phyloP scores from a whole-genome alignment of 2,888 invertebrate species.

The Thysanoteuthis rhombus region DNA sequence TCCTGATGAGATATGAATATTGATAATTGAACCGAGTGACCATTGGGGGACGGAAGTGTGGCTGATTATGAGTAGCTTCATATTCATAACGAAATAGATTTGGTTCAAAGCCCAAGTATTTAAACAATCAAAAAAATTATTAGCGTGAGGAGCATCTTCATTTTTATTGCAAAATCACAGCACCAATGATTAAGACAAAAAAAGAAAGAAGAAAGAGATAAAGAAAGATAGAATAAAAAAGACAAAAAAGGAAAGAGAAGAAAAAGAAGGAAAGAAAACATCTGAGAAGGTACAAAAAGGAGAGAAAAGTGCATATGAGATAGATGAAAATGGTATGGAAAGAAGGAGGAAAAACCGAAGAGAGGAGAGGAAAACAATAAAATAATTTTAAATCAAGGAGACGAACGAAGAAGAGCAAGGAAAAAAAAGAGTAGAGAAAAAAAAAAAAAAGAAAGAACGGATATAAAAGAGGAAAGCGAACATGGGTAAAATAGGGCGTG shows the following conservation, averaged over 20 bases:
- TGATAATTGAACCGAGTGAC: too few relatives aligned
- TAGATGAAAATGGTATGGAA: neutral
- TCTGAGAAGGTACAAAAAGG: neutral
- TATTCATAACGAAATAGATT: too few relatives aligned
- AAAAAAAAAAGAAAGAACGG: neutral
- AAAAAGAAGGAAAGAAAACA: neutral
- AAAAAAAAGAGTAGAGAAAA: neutral
- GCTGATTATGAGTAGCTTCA: too few relatives aligned
- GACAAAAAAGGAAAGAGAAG: neutral
- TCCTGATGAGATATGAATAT: too few relatives aligned
- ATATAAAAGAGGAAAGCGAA: neutral
- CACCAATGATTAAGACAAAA: neutral
- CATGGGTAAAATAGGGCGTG: neutral
- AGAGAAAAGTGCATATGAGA: neutral
- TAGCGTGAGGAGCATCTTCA: too few relatives aligned
- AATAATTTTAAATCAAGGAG: too few relatives aligned
- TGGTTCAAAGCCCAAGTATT: too few relatives aligned
- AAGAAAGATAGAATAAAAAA: neutral
- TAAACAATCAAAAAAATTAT: too few relatives aligned
- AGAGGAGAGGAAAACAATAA: too few relatives aligned
- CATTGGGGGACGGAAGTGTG: too few relatives aligned
- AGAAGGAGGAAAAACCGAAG: neutral
- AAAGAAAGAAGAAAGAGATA: neutral
- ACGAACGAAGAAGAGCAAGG: neutral
- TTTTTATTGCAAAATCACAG: neutral